A percentile compares a stretch with the other conserved stretches of the same genome.
Evolutionary conservation across 1,140 invertebrate species (phyloP).

Genomic region (Bombyx mori): ASM3026992v2 NC_085118.1:12093501-12094000

Average conservation of each 20-base stretch:
- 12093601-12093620: slow-evolving; percentile 62
- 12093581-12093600: slow-evolving; percentile 52
- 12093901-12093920: slow-evolving; percentile 18
- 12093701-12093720: slow-evolving; percentile 45
- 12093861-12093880: slow-evolving; percentile 41
- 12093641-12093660: slow-evolving; percentile 30
- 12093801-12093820: slow-evolving; percentile 34
- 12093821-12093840: slow-evolving; percentile 35
- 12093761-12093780: slow-evolving; percentile 56
- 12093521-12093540: slow-evolving; percentile 55
- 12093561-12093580: slow-evolving; percentile 50
- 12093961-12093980: slow-evolving; percentile 86
- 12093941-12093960: slow-evolving; percentile 50
- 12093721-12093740: slow-evolving; percentile 46
- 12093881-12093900: slow-evolving; percentile 45
- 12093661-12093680: slow-evolving; percentile 47
- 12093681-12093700: slow-evolving; percentile 50
- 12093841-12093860: slow-evolving; percentile 28
- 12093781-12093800: slow-evolving; percentile 40
- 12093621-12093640: slow-evolving; percentile 46
- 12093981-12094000: slow-evolving; percentile 84
- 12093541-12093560: slow-evolving; percentile 43
- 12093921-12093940: slow-evolving; percentile 15
- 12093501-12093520: slow-evolving; percentile 61
- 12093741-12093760: slow-evolving; percentile 61